Percentiles rank a stretch among this genome's conserved stretches.
Evolutionary conservation across 2,888 invertebrate genomes (phyloP).

Genomic region (Arctia plantaginis): DNA sequence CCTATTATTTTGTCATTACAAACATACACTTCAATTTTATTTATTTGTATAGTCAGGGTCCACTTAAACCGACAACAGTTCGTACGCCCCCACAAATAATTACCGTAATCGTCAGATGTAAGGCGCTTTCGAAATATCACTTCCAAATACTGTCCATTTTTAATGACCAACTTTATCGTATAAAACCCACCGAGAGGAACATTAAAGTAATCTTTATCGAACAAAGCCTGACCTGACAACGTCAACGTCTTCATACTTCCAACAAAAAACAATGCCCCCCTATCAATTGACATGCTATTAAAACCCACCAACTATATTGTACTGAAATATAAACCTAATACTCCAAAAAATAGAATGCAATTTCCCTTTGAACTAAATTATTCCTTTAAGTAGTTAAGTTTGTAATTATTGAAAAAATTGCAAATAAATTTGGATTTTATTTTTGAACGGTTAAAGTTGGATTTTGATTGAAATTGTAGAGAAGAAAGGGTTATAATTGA

Average conservation of each 20-base stretch:
- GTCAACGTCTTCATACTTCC: conserved; percentile 80
- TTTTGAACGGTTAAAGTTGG: fast-evolving
- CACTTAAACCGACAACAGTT: conserved; percentile 12
- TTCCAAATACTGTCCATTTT: conserved; percentile 30
- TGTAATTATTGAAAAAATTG: conserved; percentile 25
- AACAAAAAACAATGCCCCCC: conserved; percentile 79
- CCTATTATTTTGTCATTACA: too few relatives aligned
- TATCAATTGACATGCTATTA: conserved; percentile 84
- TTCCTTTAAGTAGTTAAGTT: conserved; percentile 47
- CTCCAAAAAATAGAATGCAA: fast-evolving
- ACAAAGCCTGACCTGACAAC: conserved; percentile 74
- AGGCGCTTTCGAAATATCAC: conserved; percentile 36
- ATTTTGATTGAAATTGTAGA: conserved; percentile 38
- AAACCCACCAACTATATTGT: conserved; percentile 81
- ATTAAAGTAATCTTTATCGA: conserved; percentile 73
- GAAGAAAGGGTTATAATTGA: conserved; percentile 81
- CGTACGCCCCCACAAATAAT: conserved; percentile 22
- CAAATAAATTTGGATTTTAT: conserved; percentile 33
- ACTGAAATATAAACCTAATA: conserved; percentile 57
- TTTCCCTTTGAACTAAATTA: conserved; percentile 35
- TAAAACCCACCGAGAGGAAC: conserved; percentile 55
- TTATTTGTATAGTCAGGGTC: too few relatives aligned
- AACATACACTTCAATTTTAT: too few relatives aligned
- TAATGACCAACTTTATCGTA: conserved; percentile 64
- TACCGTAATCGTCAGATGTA: conserved; percentile 34